phyloP scores from a whole-genome alignment of 2,113 vertebrate genomes.

The Saguinus imperator region DNA sequence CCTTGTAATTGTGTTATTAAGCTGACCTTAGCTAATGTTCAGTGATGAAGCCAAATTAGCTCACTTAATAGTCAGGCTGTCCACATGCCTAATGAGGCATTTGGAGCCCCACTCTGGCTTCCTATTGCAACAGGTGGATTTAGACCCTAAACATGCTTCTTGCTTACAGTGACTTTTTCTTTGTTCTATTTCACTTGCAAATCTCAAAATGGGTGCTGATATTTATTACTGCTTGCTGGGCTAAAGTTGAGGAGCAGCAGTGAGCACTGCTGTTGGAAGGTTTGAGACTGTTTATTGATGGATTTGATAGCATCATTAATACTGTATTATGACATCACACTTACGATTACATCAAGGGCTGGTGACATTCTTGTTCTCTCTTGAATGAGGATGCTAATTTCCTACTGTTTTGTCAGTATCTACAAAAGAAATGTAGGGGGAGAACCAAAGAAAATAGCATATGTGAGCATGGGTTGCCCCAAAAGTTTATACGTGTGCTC shows the following conservation, averaged over 20 bases:
- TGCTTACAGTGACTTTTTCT: background rate
- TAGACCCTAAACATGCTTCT: background rate
- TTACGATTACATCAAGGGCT: background rate
- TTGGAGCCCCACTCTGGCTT: background rate
- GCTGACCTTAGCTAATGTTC: background rate
- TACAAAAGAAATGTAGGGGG: background rate
- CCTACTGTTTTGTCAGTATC: background rate
- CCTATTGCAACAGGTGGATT: background rate
- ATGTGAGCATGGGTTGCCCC: background rate
- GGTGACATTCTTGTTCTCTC: background rate
- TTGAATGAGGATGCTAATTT: conserved; percentile 13
- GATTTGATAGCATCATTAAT: background rate
- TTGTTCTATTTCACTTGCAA: background rate
- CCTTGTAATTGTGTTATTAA: background rate
- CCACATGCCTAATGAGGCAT: background rate
- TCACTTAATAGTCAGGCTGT: background rate
- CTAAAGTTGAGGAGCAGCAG: background rate
- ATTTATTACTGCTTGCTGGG: background rate
- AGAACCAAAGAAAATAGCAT: background rate
- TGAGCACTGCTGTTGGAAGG: background rate
- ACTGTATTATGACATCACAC: background rate
- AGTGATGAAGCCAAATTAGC: background rate
- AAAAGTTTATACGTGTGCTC: conserved; percentile 42
- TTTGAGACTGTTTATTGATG: background rate
- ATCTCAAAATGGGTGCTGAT: background rate